Evolutionary conservation across 2,888 invertebrate species (phyloP).

Genomic region (Macaria notata): DNA sequence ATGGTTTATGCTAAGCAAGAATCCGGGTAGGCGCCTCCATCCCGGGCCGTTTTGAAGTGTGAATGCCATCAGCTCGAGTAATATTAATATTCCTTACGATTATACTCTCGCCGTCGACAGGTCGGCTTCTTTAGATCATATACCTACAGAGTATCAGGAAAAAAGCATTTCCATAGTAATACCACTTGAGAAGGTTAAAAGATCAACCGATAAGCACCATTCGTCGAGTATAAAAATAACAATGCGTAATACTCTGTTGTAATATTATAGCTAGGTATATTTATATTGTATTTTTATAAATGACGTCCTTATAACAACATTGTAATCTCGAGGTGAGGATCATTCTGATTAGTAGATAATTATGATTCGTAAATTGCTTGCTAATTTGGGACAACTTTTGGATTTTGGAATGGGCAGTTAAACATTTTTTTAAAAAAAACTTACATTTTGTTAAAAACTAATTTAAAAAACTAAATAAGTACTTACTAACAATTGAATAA

Average conservation of each 20-base stretch:
- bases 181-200: constrained; percentile 54
- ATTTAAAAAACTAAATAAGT: too few relatives aligned
- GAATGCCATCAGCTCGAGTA: constrained; percentile 19
- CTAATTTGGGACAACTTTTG: constrained; percentile 4
- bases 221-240: constrained; percentile 56
- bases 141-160: constrained; percentile 19
- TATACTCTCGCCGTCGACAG: constrained; percentile 5
- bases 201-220: constrained; percentile 58
- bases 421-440: too few relatives aligned
- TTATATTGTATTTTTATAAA: constrained; percentile 33
- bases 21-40: constrained; percentile 20
- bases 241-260: constrained; percentile 42
- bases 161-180: constrained; percentile 43
- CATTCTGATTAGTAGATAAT: constrained; percentile 16
- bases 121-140: constrained; percentile 9
- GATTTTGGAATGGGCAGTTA: too few relatives aligned
- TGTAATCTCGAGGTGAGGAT: constrained; percentile 19
- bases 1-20: constrained; percentile 28
- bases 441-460: too few relatives aligned
- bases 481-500: too few relatives aligned
- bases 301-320: constrained; percentile 23
- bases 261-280: constrained; percentile 34
- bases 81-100: constrained; percentile 16
- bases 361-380: constrained; percentile 9
- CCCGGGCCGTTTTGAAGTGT: constrained; percentile 9